These are phyloP conservation scores for Clarias macrocephalus DNA, from an alignment of 2,113 vertebrate genomes.

Conservation along the genomic window DNA sequence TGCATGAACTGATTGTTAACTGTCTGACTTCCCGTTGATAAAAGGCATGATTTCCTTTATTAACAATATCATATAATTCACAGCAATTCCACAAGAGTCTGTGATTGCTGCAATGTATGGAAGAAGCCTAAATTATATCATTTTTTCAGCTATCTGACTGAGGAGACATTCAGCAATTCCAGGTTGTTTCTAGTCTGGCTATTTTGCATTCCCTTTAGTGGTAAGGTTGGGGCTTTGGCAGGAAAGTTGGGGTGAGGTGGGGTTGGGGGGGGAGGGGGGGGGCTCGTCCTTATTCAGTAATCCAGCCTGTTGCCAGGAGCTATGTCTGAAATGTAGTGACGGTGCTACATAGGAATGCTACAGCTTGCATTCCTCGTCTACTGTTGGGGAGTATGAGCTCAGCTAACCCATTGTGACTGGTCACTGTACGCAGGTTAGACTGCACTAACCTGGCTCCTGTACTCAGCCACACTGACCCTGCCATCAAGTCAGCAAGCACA, in stretches of 20 bases:
- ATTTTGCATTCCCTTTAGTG: neutral
- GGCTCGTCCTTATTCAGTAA: slow-evolving; percentile 21
- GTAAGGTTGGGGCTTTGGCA: neutral
- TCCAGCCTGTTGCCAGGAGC: slow-evolving; percentile 2
- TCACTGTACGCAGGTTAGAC: slow-evolving; percentile 28
- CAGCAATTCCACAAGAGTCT: neutral
- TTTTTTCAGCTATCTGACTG: neutral
- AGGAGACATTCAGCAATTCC: neutral
- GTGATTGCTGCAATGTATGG: neutral
- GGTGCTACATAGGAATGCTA: slow-evolving; percentile 37
- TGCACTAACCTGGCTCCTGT: slow-evolving; percentile 24
- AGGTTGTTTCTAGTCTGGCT: neutral
- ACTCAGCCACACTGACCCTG: slow-evolving; percentile 28
- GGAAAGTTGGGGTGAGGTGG: neutral
- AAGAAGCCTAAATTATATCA: neutral
- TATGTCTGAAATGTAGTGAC: slow-evolving; percentile 45
- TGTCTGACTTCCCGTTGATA: neutral
- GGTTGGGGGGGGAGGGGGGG: neutral
- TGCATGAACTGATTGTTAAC: neutral
- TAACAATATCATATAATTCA: neutral
- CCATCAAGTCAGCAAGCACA: slow-evolving; percentile 18
- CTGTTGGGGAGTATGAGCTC: slow-evolving; percentile 36
- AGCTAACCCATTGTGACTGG: slow-evolving; percentile 26
- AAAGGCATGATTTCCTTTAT: neutral
- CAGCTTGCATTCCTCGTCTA: neutral